Evolutionary conservation across 2,113 vertebrate genomes (phyloP).

Genomic region (Xenotilapia longispinis): DNA sequence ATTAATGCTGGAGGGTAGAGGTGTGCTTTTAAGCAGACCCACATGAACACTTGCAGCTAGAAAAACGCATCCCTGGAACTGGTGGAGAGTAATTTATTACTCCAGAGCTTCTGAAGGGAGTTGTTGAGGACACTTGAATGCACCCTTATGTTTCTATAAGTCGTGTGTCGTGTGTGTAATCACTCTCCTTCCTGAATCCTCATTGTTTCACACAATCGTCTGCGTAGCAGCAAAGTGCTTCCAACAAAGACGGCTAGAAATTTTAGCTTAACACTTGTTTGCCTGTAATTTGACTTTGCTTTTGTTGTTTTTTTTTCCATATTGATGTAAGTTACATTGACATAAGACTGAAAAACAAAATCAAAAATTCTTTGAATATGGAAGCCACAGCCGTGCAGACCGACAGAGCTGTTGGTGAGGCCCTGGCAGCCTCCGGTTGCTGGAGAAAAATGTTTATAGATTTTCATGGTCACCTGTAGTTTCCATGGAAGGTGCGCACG

Average conservation of each 20-base stretch:
- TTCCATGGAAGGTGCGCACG: neutral
- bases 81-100: neutral
- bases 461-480: neutral
- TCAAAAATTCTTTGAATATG: neutral
- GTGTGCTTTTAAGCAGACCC: neutral
- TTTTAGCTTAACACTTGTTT: neutral
- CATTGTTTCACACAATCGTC: neutral
- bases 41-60: neutral
- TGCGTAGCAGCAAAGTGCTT: neutral
- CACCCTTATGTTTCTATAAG: neutral
- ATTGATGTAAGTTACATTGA: neutral
- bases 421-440: fast-evolving
- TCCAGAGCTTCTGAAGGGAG: neutral
- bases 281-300: neutral
- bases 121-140: neutral
- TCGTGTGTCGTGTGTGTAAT: neutral
- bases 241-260: neutral
- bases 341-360: too few species aligned
- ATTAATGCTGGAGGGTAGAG: neutral
- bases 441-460: neutral
- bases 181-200: neutral
- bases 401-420: neutral
- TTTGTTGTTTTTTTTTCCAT: fast-evolving
- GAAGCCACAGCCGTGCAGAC: neutral
- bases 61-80: neutral